These are phyloP conservation scores for Phyto melanocephala DNA, from an alignment of 2,888 invertebrate genomes.

Conservation along the genomic window DNA sequence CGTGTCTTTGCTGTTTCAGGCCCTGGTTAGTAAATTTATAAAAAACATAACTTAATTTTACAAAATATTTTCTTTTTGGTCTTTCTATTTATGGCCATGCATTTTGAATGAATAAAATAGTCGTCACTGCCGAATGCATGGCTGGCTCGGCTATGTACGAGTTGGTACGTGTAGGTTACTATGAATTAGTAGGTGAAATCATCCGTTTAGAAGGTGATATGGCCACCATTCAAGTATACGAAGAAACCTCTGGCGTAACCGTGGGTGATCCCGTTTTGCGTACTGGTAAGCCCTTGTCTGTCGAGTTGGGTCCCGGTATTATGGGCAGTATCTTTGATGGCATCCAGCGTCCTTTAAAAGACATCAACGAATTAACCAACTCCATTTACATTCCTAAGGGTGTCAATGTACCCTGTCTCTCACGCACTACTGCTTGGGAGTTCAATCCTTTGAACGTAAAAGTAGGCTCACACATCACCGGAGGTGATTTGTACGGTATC, in stretches of 20 bases:
- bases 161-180: constrained; percentile 98
- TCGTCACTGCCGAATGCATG: constrained; percentile 99
- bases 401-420: constrained; percentile 95
- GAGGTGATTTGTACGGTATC: constrained; percentile 97
- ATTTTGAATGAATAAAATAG: constrained; percentile 80
- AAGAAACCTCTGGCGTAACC: constrained; percentile 98
- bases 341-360: constrained; percentile 98
- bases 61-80: too few species aligned
- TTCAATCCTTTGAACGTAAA: constrained; percentile 92
- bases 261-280: constrained; percentile 99
- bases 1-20: constrained; percentile 99
- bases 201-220: constrained; percentile 99
- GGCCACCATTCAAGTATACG: constrained; percentile 99
- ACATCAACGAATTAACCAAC: constrained; percentile 94
- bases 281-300: constrained; percentile 99
- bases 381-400: constrained; percentile 99
- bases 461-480: constrained; percentile 98
- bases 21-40: constrained; percentile 85
- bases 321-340: constrained; percentile 99
- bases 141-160: constrained; percentile 99
- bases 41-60: background rate
- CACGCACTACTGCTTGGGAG: constrained; percentile 91
- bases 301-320: constrained; percentile 99
- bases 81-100: background rate
- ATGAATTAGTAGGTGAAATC: constrained; percentile 99